phyloP scores from a whole-genome alignment of 2,888 invertebrate genomes.

The Norana najaformis region DNA sequence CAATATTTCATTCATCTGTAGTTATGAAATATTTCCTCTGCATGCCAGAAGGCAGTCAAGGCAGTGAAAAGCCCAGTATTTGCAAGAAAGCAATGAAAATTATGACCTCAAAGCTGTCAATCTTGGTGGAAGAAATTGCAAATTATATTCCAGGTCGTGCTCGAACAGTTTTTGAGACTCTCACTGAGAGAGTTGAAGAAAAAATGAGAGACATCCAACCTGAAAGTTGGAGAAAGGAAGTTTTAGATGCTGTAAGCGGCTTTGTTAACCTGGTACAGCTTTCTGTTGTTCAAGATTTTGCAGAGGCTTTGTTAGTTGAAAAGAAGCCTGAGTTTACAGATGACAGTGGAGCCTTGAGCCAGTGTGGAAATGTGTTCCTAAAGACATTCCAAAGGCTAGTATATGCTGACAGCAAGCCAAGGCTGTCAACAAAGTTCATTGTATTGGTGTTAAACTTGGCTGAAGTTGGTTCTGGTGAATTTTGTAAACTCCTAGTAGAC shows the following conservation, averaged over 20 bases:
- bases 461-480: background rate
- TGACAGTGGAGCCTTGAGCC: background rate
- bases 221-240: slow-evolving; percentile 9
- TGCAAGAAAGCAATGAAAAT: background rate
- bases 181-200: background rate
- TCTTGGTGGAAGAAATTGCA: background rate
- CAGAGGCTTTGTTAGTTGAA: slow-evolving; percentile 5
- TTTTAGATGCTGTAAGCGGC: background rate
- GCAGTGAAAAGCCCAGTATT: background rate
- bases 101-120: background rate
- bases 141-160: background rate
- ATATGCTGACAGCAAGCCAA: background rate
- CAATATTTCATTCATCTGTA: slow-evolving; percentile 19
- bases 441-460: background rate
- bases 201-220: background rate
- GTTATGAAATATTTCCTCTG: slow-evolving; percentile 15
- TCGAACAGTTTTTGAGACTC: background rate
- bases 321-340: slow-evolving; percentile 14
- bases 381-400: background rate
- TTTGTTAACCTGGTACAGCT: background rate
- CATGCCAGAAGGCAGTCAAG: background rate
- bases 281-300: slow-evolving; percentile 1
- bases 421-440: background rate
- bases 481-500: background rate
- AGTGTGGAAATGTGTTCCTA: background rate